phyloP scores from a whole-genome alignment of 2,113 vertebrate genomes.

The Nesogale talazaci region DNA sequence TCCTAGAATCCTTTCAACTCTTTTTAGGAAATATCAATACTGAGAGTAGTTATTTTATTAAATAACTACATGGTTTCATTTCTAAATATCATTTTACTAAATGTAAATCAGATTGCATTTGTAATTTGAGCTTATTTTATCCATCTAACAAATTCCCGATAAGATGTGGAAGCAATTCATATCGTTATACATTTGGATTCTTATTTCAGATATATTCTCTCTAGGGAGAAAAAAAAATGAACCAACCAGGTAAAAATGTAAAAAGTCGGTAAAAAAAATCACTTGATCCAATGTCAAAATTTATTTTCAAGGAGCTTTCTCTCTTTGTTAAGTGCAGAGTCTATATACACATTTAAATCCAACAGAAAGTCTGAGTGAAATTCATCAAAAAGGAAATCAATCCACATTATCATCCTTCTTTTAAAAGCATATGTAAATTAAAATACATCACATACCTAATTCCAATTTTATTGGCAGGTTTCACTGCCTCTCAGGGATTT shows the following conservation, averaged over 20 bases:
- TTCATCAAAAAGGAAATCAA: conserved; percentile 64
- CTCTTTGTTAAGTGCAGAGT: conserved; percentile 7
- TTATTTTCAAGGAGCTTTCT: conserved; percentile 66
- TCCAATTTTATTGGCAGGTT: conserved; percentile 70
- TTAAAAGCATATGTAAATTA: conserved; percentile 68
- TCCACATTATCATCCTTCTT: conserved; percentile 58
- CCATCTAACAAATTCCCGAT: conserved; percentile 21
- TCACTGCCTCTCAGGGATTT: conserved; percentile 56
- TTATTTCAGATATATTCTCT: conserved; percentile 28
- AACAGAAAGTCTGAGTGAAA: conserved; percentile 51
- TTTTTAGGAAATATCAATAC: background rate
- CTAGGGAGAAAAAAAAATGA: conserved; percentile 8
- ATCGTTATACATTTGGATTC: conserved; percentile 57
- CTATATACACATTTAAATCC: conserved; percentile 53
- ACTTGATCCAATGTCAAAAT: conserved; percentile 57
- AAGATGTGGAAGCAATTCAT: conserved; percentile 20
- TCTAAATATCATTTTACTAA: conserved; percentile 16
- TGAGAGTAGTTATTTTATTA: background rate
- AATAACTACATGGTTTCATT: background rate
- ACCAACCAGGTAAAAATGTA: conserved; percentile 38
- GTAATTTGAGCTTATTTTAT: conserved; percentile 26
- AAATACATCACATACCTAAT: conserved; percentile 43
- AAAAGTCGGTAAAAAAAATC: conserved; percentile 49
- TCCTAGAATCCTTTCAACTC: too few species aligned
- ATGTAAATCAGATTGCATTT: conserved; percentile 11